Evolutionary conservation across 2,797 vertebrate species (phyloP).

Genomic region (Vipera latastei): DNA sequence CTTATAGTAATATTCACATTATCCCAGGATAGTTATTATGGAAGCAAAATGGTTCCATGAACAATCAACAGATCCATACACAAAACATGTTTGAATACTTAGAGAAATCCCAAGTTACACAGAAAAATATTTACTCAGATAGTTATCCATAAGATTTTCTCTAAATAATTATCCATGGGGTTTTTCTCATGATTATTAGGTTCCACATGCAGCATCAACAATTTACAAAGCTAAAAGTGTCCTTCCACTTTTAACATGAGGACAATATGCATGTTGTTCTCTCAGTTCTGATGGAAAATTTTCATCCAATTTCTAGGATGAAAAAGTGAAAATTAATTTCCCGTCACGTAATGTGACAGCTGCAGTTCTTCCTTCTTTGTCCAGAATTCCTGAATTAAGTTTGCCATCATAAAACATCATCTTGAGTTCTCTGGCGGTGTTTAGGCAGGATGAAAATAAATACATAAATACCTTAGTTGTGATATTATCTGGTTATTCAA

Average conservation of each 20-base stretch:
- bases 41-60: neutral
- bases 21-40: neutral
- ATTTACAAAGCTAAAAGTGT: no score
- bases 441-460: neutral
- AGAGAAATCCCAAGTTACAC: neutral
- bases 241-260: neutral
- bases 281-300: neutral
- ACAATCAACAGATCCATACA: neutral
- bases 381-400: neutral
- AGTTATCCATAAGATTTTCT: neutral
- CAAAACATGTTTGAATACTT: neutral
- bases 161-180: neutral
- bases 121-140: neutral
- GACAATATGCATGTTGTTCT: no score
- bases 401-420: neutral
- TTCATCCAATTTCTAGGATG: no score
- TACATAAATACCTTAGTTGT: neutral
- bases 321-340: neutral
- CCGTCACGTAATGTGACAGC: neutral
- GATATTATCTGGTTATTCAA: neutral
- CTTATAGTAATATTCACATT: neutral
- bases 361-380: neutral
- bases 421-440: neutral
- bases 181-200: no score
- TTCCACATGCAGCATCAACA: neutral